Base-by-base conservation (phyloP, 2,797 vertebrate species). In the Nannoperca australis region DNA sequence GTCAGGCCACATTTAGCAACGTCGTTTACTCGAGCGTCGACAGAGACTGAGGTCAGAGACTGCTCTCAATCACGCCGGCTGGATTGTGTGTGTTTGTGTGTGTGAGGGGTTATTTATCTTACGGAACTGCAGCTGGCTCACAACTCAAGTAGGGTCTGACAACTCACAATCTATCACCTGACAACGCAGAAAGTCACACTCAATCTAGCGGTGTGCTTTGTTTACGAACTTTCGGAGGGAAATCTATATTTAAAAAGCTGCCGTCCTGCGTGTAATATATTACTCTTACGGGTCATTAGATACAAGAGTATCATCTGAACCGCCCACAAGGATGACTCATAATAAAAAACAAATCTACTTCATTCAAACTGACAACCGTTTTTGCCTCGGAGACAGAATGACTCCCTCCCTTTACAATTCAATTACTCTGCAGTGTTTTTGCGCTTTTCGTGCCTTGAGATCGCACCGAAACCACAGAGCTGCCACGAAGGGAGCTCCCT, bases 341-440 rank as follows among this genome's bases (percentile, higher is more conserved):
- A 34, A 60, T 9, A 69, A 34, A 51, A 11, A 20, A 68, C 34
- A 9, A 9, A 34, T 18, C 40, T 3, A 4, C 44, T 76, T 79
- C 22, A 40, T 77, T 87, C 42, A 83, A 64, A 82, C 47, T 15
- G 61, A 67, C 34, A 32, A 40, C 12, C 14, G 3, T 36, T 30
- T 73, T 44, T 61, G 20, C 44, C 71, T 27, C 13, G 22, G 63
- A 82, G 69, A 27, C 44, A 0, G 42, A 54, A 42, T 79, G 77
- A 74, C 60, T 88, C 85, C 64, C 69, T 70, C 53, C n/a, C 50
- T 85, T 67, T 40, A 74, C 68, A 78, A 88, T 85, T 88, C 55
- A 92, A 92, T 92, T 87, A 89, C 66, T 59, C 68, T 4, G 59
- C 15, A 6, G 54, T 78, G 75, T 84, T 87, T 84, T 89, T 88